phyloP scores from a whole-genome alignment of 2,797 vertebrate genomes.

The Artibeus jamaicensis region DNA sequence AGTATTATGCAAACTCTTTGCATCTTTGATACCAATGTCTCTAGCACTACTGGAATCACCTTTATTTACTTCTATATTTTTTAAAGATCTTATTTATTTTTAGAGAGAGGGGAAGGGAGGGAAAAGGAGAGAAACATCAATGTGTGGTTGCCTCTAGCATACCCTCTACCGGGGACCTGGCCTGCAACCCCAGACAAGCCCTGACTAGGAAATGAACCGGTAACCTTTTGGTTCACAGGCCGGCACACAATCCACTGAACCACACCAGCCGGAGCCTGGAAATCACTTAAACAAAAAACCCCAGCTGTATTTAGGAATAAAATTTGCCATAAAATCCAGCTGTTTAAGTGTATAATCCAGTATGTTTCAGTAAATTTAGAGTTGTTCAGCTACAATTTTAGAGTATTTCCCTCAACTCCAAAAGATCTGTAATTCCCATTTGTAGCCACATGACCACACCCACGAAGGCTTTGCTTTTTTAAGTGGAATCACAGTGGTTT shows the following conservation, averaged over 20 bases:
- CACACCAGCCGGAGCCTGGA: no score
- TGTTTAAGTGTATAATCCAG: background rate
- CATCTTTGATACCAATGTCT: background rate
- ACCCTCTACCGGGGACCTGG: no score
- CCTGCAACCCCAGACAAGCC: no score
- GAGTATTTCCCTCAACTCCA: background rate
- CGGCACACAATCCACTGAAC: no score
- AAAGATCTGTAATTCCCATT: background rate
- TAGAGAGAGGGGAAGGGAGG: no score
- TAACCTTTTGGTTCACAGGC: no score
- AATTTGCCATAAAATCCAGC: background rate
- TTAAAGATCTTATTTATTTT: no score
- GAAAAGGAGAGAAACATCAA: no score
- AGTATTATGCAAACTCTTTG: background rate
- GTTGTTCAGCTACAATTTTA: background rate
- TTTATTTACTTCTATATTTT: background rate
- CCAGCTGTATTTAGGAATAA: background rate
- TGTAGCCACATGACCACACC: background rate
- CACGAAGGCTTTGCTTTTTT: background rate
- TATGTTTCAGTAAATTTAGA: background rate
- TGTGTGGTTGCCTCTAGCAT: no score
- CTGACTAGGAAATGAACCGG: no score
- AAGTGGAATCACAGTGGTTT: background rate
- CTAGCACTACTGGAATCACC: background rate
- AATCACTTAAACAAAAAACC: background rate